These are phyloP conservation scores for Theropithecus gelada DNA, from an alignment of 2,113 vertebrate genomes.

Conservation along the genomic window DNA sequence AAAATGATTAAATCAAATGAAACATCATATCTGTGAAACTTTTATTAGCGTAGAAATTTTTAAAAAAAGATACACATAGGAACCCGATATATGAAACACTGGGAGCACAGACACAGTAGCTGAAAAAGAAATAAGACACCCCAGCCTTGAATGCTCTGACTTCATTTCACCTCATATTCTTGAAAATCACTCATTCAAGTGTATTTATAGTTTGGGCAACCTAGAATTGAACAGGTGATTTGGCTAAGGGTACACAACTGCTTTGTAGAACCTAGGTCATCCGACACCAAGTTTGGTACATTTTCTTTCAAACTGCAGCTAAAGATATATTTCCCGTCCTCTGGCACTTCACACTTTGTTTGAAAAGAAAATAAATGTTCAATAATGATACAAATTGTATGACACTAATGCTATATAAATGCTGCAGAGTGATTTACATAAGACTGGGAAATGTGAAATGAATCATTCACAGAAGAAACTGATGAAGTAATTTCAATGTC, in stretches of 20 bases:
- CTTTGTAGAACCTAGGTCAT: too few species aligned
- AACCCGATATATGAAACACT: neutral
- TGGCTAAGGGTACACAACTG: neutral
- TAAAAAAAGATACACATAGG: neutral
- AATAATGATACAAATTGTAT: neutral
- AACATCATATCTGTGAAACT: neutral
- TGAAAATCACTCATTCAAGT: neutral
- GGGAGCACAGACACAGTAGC: neutral
- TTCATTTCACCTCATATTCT: neutral
- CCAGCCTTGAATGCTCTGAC: neutral
- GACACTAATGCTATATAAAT: neutral
- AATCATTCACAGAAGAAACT: neutral
- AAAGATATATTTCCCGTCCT: neutral
- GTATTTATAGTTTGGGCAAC: neutral
- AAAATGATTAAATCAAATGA: neutral
- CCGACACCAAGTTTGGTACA: neutral
- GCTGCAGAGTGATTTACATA: neutral
- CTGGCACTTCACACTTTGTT: neutral
- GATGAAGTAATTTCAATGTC: neutral
- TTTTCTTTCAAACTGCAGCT: neutral
- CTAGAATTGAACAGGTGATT: neutral
- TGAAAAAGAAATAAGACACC: neutral
- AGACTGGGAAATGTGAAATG: neutral
- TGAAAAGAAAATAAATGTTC: neutral
- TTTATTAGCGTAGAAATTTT: neutral